Evolutionary conservation across 2,797 vertebrate genomes (phyloP), one percentile per base, ranked within the genome.

Genomic region (Sparidentex hasta): DNA sequence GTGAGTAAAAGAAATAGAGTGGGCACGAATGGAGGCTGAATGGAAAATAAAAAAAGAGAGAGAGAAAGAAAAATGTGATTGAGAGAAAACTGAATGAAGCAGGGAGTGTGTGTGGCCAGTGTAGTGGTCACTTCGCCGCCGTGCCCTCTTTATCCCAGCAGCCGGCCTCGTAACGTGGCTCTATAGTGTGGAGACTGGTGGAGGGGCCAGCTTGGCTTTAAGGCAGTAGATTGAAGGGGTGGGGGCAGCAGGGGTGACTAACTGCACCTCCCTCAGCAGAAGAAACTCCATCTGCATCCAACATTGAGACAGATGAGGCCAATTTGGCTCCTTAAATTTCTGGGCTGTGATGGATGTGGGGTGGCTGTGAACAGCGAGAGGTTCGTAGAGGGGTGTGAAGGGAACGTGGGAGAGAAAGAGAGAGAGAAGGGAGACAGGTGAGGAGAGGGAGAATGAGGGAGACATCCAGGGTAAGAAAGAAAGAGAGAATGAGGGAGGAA

Each of bases 291-390:
- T 98, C 97, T 99, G 97, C 97, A 98, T 99, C 97, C 97, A 97
- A 96, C 97, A 99, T 99, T 99, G 98, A 99, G 98, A 99, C 98
- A 99, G 98, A 99, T 99, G 98, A 98, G 97, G 96, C 97, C 98
- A 99, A 98, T 99, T 98, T 98, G 97, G 96, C 97, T 97, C 96
- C 97, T 97, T 98, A 98, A 97, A 98, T 98, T 98, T 98, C 96
- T 97, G 96, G 95, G 94, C 95, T 96, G 96, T 99, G 98, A 99
- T 99, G 97, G 98, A 99, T 99, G 97, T 97, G 96, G 93, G 96
- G 94, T 94, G 94, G 96, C 96, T 95, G 93, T 93, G 95, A 95
- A 94, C 96, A 93, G 95, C 96, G 87, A 93, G 89, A 89, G 90
- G 89, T 86, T 88, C n/a, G 76, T 73, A 80, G 81, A 81, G 87